Base-by-base conservation (phyloP, 2,888 invertebrate genomes). In the Mongoloraphidia duomilia region DNA sequence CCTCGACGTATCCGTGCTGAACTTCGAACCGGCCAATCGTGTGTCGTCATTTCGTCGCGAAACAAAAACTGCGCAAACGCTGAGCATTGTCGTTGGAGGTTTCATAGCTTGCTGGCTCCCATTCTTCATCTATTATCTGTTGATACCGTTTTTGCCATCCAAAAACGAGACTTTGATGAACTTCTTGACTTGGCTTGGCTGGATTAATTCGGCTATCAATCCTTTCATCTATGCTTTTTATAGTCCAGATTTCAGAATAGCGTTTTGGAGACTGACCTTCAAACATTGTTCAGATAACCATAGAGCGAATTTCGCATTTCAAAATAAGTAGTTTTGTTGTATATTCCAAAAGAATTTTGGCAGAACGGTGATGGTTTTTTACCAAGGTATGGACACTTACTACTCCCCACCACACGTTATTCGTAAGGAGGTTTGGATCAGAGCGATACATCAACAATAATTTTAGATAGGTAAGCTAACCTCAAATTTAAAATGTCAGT, bases 221-320 rank as follows among this genome's bases (percentile, higher is more conserved):
- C 90, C 90, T 0, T 89, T 90, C 63, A 91, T 91, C 59, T 91
- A 90, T 61, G 89, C 90, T 14, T 90, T 90, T 62, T 90, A 89
- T 67, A 89, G 87, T 52, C 84, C 84, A 0, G 90, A 90, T 63
- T 90, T 90, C 63, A 77, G 89, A 60, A 75, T 85, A 56, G 89
- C 90, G 0, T 89, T 90, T 61, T 89, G 88, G 88, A 74, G 87
- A 53, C 68, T 90, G 36, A 90, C 90, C 1, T 76, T 83, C 47
- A 77, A 74, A 52, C 79, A 80, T 60, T 83, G 80, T 63, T 74
- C 74, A 54, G 74, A 68, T 52, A 64, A 63, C 49, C 60, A 65
- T 50, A 59, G 63, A 49, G 59, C 63, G 6, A 52, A 57, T 51
- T 56, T 62, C 50, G 62, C 65, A 46, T 64, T 66, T 51, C 67